These are phyloP conservation scores for Spilosoma lubricipeda DNA, from an alignment of 2,888 invertebrate genomes.

Conservation along the genomic window DNA sequence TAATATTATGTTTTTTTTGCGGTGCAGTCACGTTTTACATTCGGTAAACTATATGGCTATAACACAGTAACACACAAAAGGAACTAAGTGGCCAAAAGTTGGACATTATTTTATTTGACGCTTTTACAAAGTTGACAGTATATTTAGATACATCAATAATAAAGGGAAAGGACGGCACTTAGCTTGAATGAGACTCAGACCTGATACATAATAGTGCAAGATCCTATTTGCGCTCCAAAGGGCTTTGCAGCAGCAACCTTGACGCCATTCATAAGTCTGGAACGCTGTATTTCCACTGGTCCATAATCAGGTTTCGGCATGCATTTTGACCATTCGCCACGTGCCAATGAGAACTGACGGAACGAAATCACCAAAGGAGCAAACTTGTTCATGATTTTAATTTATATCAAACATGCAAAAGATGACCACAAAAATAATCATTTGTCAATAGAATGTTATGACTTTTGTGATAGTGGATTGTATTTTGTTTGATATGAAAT, in stretches of 20 bases:
- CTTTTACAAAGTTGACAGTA: too few species aligned
- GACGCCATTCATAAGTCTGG: constrained; percentile 68
- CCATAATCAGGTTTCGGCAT: constrained; percentile 66
- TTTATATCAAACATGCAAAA: not conserved
- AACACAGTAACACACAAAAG: not conserved
- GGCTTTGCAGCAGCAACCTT: constrained; percentile 64
- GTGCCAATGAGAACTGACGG: constrained; percentile 48
- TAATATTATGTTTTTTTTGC: too few species aligned
- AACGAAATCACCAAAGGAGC: constrained; percentile 15
- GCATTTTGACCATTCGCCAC: constrained; percentile 25
- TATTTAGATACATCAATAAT: not conserved
- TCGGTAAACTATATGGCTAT: not conserved
- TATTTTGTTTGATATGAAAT: constrained; percentile 9
- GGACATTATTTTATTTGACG: not conserved
- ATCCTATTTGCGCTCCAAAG: constrained; percentile 62
- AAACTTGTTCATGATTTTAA: constrained; percentile 33
- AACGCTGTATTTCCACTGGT: constrained; percentile 66
- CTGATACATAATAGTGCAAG: constrained; percentile 78
- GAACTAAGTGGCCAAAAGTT: too few species aligned
- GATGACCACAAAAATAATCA: not conserved
- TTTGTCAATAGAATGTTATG: not conserved
- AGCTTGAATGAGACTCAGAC: constrained; percentile 46
- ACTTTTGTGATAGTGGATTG: constrained; percentile 4
- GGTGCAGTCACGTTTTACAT: not conserved
- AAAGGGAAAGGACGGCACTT: not conserved